phyloP scores from a whole-genome alignment of 1,140 invertebrate genomes.

The Chironomus striatipennis region DNA sequence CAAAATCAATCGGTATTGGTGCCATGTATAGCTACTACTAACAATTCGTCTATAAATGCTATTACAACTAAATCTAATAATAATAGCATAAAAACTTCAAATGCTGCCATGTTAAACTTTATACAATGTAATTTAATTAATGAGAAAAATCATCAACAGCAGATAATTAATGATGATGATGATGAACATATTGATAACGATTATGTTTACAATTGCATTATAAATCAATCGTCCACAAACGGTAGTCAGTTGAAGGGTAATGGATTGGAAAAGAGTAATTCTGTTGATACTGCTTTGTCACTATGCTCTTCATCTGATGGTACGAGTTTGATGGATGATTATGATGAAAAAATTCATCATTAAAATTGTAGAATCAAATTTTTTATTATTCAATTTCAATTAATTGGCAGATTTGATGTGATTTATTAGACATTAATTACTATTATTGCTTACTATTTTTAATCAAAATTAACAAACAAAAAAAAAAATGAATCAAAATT shows the following conservation, averaged over 20 bases:
- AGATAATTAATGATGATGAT: not conserved
- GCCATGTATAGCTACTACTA: not conserved
- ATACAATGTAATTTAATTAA: slow-evolving; percentile 8
- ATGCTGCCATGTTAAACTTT: not conserved
- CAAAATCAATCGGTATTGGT: not conserved
- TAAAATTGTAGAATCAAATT: too few relatives aligned
- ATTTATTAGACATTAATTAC: too few relatives aligned
- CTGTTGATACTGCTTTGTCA: not conserved
- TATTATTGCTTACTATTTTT: too few relatives aligned
- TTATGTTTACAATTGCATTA: slow-evolving; percentile 10
- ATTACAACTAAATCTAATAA: not conserved
- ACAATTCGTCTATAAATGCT: not conserved
- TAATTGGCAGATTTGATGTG: too few relatives aligned
- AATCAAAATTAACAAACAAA: too few relatives aligned
- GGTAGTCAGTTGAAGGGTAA: not conserved
- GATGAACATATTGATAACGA: not conserved
- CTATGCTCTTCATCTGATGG: not conserved
- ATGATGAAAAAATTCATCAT: not conserved
- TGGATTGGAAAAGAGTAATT: slow-evolving; percentile 16
- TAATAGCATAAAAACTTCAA: not conserved
- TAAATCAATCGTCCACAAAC: slow-evolving; percentile 16
- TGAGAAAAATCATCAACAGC: not conserved
- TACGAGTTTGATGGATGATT: not conserved
- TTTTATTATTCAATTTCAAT: too few relatives aligned
- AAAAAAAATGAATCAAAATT: too few relatives aligned